Percentiles rank a stretch among this genome's conserved stretches.
phyloP scores from a whole-genome alignment of 2,797 vertebrate genomes.

The Alca torda region DNA sequence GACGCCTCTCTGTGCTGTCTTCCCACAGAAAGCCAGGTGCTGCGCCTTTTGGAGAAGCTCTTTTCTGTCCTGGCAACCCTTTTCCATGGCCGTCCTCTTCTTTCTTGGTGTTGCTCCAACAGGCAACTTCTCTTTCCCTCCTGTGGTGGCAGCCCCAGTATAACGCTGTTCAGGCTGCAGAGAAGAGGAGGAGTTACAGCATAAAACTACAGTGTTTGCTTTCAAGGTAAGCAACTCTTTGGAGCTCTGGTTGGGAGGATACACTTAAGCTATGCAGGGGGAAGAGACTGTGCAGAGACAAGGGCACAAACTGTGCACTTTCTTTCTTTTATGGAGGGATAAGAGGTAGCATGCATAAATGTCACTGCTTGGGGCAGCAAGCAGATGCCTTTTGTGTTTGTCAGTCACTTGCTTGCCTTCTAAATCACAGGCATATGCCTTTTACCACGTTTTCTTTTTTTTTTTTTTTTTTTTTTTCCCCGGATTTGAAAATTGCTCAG shows the following conservation, averaged over 20 bases:
- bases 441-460: neutral
- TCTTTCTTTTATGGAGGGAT: neutral
- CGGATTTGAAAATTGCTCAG: neutral
- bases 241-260: rapidly evolving
- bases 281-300: neutral
- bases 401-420: neutral
- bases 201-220: neutral
- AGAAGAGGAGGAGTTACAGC: neutral
- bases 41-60: neutral
- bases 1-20: neutral
- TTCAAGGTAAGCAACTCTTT: neutral
- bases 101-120: neutral
- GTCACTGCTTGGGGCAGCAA: neutral
- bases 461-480: no score
- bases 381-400: neutral
- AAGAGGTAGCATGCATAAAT: neutral
- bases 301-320: neutral
- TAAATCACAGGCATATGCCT: neutral
- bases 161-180: neutral
- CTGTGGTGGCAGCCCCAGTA: neutral
- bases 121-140: neutral
- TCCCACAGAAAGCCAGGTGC: neutral
- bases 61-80: neutral
- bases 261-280: rapidly evolving
- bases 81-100: neutral